A percentile compares a stretch with the other conserved stretches of the same genome.
Conservation (phyloP, 2,113 vertebrate species). For the Semnornis frantzii region DNA sequence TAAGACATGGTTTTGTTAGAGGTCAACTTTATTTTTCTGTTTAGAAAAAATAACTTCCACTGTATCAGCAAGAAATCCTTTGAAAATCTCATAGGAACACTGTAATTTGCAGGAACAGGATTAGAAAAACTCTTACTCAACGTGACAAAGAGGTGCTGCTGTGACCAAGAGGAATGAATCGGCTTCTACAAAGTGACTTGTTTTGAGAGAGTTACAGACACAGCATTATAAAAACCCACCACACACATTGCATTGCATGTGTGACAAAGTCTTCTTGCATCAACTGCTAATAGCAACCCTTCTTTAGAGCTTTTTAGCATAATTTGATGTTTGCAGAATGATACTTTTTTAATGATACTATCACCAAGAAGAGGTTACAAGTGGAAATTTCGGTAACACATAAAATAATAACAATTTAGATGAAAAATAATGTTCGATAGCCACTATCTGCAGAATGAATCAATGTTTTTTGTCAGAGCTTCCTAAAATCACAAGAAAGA, state of each 20-base stretch:
- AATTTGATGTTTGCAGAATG: background rate
- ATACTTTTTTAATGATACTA: background rate
- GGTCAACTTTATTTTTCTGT: background rate
- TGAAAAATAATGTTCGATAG: background rate
- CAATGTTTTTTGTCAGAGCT: background rate
- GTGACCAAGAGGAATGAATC: background rate
- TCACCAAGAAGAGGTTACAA: background rate
- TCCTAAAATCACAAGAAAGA: background rate
- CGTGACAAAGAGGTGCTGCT: background rate
- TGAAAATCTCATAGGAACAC: background rate
- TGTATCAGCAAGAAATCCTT: background rate
- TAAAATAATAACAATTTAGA: background rate
- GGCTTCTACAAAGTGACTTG: background rate
- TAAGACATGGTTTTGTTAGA: background rate
- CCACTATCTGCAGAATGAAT: background rate
- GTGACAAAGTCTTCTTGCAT: background rate
- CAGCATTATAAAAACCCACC: background rate
- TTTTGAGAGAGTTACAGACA: background rate
- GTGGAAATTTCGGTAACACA: background rate
- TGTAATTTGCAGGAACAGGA: background rate
- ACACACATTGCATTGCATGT: background rate
- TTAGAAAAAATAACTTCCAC: constrained; percentile 6
- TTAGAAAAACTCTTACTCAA: constrained; percentile 11
- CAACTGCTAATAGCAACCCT: background rate
- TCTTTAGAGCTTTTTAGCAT: background rate